Evolutionary conservation across 2,113 vertebrate species (phyloP).

Genomic region (Tupaia tana): DNA sequence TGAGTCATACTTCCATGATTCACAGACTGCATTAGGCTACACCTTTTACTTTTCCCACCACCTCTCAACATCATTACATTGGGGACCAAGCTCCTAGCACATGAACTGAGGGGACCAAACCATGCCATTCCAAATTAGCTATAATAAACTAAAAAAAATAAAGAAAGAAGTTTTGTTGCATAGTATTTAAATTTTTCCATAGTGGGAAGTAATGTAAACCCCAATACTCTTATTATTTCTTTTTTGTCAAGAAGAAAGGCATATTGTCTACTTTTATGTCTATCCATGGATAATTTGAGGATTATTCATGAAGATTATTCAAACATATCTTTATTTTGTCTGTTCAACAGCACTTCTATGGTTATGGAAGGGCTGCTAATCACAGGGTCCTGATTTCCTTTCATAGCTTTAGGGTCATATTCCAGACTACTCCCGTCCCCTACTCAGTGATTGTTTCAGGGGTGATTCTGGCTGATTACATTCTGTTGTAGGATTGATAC

Average conservation of each 20-base stretch:
- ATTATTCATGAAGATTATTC: neutral
- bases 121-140: neutral
- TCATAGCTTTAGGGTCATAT: neutral
- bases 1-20: no score
- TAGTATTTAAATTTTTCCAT: neutral
- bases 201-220: neutral
- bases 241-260: neutral
- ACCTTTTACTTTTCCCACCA: no score
- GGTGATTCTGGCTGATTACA: neutral
- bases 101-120: no score
- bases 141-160: neutral
- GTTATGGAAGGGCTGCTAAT: neutral
- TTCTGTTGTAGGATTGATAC: neutral
- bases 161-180: neutral
- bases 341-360: neutral
- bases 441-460: neutral
- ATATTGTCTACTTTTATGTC: neutral
- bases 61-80: no score
- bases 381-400: neutral
- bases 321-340: neutral
- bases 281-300: neutral
- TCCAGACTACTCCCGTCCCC: neutral
- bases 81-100: no score
- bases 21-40: no score
- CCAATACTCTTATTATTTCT: neutral